Conservation (phyloP, 1,140 invertebrate species). For the Drosophila oshimai region DNA sequence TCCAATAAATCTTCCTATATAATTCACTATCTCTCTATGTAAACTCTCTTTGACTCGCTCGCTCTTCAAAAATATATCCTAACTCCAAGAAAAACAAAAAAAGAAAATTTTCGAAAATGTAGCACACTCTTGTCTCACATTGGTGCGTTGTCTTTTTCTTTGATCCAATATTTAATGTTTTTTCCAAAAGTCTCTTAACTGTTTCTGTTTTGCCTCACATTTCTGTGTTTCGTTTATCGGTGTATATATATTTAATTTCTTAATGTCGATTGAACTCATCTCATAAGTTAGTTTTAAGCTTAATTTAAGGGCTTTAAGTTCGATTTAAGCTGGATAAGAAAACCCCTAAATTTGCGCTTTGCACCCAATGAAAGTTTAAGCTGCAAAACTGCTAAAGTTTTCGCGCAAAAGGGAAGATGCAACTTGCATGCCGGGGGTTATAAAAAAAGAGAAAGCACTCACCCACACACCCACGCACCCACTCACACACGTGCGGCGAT, state of each 20-base stretch:
- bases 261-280: constrained; percentile 3
- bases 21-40: constrained; percentile 28
- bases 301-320: not conserved
- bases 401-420: constrained; percentile 28
- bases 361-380: constrained; percentile 5
- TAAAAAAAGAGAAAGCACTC: constrained; percentile 43
- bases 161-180: constrained; percentile 23
- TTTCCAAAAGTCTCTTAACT: constrained; percentile 34
- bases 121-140: constrained; percentile 70
- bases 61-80: constrained; percentile 19
- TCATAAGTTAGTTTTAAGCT: constrained; percentile 21
- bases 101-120: constrained; percentile 31
- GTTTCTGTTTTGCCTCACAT: constrained; percentile 27
- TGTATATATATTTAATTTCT: constrained; percentile 25
- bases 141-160: constrained; percentile 80
- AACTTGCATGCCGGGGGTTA: constrained; percentile 43
- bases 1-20: not conserved
- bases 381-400: constrained; percentile 11
- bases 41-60: constrained; percentile 61
- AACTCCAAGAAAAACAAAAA: constrained; percentile 6
- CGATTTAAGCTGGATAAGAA: not conserved
- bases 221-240: constrained; percentile 22
- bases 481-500: constrained; percentile 3
- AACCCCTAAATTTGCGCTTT: constrained; percentile 21
- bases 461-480: not conserved